A percentile compares a stretch with the other conserved stretches of the same genome.
Conservation (phyloP, 2,888 invertebrate genomes). For the Mesorhabditis belari region DNA sequence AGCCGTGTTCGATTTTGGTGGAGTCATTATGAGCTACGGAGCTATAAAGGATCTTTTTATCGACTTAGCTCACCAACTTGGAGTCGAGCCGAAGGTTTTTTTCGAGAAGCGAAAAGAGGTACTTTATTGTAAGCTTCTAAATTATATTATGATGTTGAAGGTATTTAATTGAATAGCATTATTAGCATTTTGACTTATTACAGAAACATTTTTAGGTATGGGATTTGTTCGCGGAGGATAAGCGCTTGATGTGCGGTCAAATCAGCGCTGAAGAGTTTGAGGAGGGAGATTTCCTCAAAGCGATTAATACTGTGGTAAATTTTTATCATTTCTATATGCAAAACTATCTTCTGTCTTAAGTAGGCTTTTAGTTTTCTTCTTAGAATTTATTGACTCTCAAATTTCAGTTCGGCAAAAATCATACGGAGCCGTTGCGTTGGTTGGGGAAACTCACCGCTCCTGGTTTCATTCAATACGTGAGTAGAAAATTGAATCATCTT, state of each 20-base stretch:
- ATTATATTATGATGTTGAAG: not conserved
- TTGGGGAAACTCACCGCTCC: too few relatives aligned
- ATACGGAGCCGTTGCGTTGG: not conserved
- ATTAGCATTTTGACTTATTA: not conserved
- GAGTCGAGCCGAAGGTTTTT: not conserved
- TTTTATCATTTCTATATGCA: not conserved
- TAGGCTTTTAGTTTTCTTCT: too few relatives aligned
- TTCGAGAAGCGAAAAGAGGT: not conserved
- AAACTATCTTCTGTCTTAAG: not conserved
- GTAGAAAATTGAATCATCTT: too few relatives aligned
- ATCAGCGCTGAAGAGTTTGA: slow-evolving; percentile 15
- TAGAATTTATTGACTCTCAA: too few relatives aligned
- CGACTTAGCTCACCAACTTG: not conserved
- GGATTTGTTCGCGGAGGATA: slow-evolving; percentile 18
- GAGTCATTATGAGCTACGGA: slow-evolving; percentile 10
- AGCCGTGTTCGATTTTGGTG: slow-evolving; percentile 30
- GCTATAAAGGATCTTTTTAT: not conserved
- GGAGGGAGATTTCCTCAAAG: slow-evolving; percentile 11
- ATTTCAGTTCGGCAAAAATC: not conserved
- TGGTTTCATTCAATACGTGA: too few relatives aligned
- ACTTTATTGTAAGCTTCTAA: too few relatives aligned
- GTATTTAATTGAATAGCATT: not conserved
- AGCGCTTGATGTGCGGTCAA: slow-evolving; percentile 20
- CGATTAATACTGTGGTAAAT: slow-evolving; percentile 7
- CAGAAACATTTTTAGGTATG: slow-evolving; percentile 8